Percentiles rank a stretch among this genome's conserved stretches.
phyloP scores from a whole-genome alignment of 1,140 invertebrate genomes.

The Leptinotarsa texana region DNA sequence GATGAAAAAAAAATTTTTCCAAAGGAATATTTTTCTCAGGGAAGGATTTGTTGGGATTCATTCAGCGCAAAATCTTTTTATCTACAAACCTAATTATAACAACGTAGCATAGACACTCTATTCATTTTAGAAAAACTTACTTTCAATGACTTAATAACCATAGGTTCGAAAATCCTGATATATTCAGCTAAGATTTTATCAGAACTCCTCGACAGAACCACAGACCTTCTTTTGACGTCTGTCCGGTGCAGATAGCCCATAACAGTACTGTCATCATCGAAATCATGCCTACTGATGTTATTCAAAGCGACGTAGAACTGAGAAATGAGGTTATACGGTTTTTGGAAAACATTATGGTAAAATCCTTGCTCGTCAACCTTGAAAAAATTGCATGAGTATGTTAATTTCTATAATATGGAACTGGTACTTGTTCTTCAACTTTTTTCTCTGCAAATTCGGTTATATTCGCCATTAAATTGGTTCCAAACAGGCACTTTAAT shows the following conservation, averaged over 20 bases:
- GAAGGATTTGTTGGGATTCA: no score
- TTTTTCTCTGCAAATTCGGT: conserved; percentile 28
- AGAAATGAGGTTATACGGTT: conserved; percentile 47
- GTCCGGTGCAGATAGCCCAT: conserved; percentile 57
- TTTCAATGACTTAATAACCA: conserved; percentile 84
- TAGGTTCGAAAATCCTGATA: conserved; percentile 85
- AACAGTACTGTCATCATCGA: conserved; percentile 46
- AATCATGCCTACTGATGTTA: conserved; percentile 46
- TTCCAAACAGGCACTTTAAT: conserved; percentile 81
- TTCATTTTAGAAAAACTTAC: conserved; percentile 52
- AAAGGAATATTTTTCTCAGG: no score
- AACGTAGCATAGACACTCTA: no score
- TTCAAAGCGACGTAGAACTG: conserved; percentile 46
- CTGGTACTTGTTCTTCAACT: conserved; percentile 30
- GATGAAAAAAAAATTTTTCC: no score
- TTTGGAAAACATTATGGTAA: conserved; percentile 50
- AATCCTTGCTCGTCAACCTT: conserved; percentile 41
- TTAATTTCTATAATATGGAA: not conserved
- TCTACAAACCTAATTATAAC: no score
- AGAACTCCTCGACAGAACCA: conserved; percentile 55
- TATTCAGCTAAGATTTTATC: conserved; percentile 76
- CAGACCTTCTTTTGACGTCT: conserved; percentile 57
- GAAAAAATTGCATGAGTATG: conserved; percentile 10
- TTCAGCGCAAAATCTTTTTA: no score
- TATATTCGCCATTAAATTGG: conserved; percentile 71